Base-by-base conservation (phyloP, 2,888 invertebrate genomes). In the Cerastoderma edule region DNA sequence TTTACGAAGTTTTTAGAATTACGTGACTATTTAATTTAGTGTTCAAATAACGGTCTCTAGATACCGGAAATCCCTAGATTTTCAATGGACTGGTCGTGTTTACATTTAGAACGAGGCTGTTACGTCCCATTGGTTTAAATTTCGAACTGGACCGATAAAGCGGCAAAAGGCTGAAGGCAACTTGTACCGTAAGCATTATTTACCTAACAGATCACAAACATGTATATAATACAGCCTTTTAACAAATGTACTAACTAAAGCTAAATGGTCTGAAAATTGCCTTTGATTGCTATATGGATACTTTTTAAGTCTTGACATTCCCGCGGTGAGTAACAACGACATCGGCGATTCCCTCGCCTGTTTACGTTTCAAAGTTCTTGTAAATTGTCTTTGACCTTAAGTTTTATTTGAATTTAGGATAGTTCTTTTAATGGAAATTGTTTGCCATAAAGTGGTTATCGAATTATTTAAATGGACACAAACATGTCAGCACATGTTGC, bases 61-160 rank as follows among this genome's bases (percentile, higher is more conserved):
- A n/a, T n/a, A n/a, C n/a, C n/a, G n/a, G n/a, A n/a, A n/a, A n/a
- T n/a, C n/a, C n/a, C n/a, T n/a, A n/a, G n/a, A n/a, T n/a, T n/a
- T n/a, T n/a, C n/a, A n/a, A n/a, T n/a, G n/a, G n/a, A n/a, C n/a
- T n/a, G n/a, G 53, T 57, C 68, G 56, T 79, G 73, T 79, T 79
- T 79, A 75, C 72, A 33, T 75, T 75, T 33, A 65, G 67, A 75
- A 79, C 79, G 79, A 79, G 79, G 73, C 75, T 65, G 6, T 32
- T 22, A 8, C 50, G 6, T 32, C 8, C 33, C 28, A 57, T 57
- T 57, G 57, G 57, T 16, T 57, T n/a, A n/a, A 22, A 57, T 19
- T 57, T 57, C 33, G 57, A 57, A 57, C 4, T 33, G 13, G 33
- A 57, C 8, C 5, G 33, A 32, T 22, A 57, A 27, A 57, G 57